These are phyloP conservation scores for Myoxocephalus aenaeus DNA, from an alignment of 2,797 vertebrate genomes.

Conservation along the genomic window DNA sequence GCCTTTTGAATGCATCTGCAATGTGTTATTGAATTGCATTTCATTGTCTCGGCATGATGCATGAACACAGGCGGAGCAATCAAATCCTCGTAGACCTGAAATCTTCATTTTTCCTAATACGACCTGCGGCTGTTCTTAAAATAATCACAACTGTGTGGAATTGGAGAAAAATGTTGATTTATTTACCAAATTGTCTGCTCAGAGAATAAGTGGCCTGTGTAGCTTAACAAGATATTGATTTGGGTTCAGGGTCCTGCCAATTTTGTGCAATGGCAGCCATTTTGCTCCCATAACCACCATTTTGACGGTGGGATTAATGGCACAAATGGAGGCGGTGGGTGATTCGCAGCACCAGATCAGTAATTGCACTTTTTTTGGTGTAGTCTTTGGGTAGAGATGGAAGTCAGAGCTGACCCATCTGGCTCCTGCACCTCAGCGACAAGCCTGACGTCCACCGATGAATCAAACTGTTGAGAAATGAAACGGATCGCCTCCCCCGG, in stretches of 20 bases:
- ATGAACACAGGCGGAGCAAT: background rate
- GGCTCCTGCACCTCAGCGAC: constrained; percentile 59
- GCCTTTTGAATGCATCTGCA: background rate
- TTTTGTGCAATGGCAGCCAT: constrained; percentile 45
- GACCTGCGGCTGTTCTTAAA: background rate
- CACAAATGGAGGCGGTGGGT: constrained; percentile 18
- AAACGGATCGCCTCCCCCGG: background rate
- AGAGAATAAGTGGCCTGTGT: background rate
- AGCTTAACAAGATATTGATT: constrained; percentile 2
- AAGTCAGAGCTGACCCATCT: constrained; percentile 31
- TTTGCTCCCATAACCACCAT: constrained; percentile 53
- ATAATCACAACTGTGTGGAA: background rate
- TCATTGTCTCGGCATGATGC: background rate
- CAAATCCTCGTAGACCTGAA: background rate
- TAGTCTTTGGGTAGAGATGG: constrained; percentile 14
- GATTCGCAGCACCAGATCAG: constrained; percentile 15
- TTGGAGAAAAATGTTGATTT: background rate
- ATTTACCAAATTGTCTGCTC: background rate
- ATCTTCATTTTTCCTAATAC: background rate
- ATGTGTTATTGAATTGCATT: background rate
- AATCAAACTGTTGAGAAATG: constrained; percentile 34
- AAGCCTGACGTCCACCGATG: constrained; percentile 46
- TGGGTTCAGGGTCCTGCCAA: constrained; percentile 19
- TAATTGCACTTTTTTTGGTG: constrained; percentile 9
- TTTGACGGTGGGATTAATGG: constrained; percentile 46